A percentile compares a stretch with the other conserved stretches of the same genome.
Evolutionary conservation across 2,797 vertebrate species (phyloP).

Genomic region (Myoxocephalus aenaeus): DNA sequence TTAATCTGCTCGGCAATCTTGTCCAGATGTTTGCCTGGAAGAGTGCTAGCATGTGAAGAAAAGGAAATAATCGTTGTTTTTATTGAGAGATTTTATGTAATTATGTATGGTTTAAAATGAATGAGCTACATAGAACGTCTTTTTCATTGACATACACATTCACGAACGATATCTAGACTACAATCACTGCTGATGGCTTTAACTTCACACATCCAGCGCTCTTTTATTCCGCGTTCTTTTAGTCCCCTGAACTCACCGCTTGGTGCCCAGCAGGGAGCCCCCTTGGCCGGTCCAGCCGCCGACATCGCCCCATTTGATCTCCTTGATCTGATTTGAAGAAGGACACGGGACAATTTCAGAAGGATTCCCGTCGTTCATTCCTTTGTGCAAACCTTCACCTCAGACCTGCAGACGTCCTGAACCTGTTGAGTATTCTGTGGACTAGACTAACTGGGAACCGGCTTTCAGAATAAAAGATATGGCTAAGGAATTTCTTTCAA

Average conservation of each 20-base stretch:
- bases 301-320: conserved; percentile 93
- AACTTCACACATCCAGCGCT: too few species aligned
- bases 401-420: too few species aligned
- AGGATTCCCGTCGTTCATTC: background rate
- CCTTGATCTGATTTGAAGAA: conserved; percentile 85
- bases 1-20: conserved; percentile 93
- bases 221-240: too few species aligned
- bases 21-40: conserved; percentile 91
- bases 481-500: too few species aligned
- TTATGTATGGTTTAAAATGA: too few species aligned
- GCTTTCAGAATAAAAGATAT: too few species aligned
- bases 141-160: too few species aligned
- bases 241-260: conserved; percentile 83
- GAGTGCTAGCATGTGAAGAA: conserved; percentile 80
- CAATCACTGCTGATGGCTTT: too few species aligned
- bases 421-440: too few species aligned
- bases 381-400: background rate
- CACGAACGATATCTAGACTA: too few species aligned
- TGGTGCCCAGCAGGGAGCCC: conserved; percentile 94
- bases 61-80: background rate
- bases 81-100: background rate
- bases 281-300: conserved; percentile 97
- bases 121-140: too few species aligned
- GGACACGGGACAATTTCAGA: background rate
- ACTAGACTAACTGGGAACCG: too few species aligned